A percentile compares a stretch with the other conserved stretches of the same genome.
Conservation (phyloP, 2,888 invertebrate genomes). For the Alloplasta piceator region DNA sequence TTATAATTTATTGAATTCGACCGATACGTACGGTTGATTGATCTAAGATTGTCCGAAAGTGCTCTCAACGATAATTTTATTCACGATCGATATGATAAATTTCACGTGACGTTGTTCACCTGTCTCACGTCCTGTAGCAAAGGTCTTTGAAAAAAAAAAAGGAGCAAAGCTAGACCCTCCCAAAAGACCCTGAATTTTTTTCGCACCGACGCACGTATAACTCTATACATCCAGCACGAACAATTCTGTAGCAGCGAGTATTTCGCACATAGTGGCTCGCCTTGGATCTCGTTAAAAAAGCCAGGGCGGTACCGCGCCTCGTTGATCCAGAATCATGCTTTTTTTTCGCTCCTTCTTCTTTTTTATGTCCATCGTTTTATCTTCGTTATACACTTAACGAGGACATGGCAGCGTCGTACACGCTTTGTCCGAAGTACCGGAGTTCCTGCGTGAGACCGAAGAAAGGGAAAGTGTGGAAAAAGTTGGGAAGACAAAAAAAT, state of each 20-base stretch:
- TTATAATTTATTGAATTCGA: conserved; percentile 6
- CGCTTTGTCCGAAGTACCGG: conserved; percentile 23
- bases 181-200: background rate
- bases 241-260: conserved; percentile 34
- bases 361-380: conserved; percentile 25
- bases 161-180: background rate
- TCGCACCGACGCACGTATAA: background rate
- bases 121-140: too few species aligned
- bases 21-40: background rate
- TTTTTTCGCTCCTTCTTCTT: conserved; percentile 29
- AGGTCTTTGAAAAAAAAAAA: too few species aligned
- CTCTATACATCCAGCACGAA: conserved; percentile 13
- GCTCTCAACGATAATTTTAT: background rate
- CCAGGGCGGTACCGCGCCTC: conserved; percentile 44
- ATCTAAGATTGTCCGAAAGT: background rate
- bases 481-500: conserved; percentile 2
- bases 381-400: conserved; percentile 31
- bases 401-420: conserved; percentile 38
- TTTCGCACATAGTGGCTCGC: conserved; percentile 44
- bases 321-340: conserved; percentile 50
- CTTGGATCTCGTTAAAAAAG: conserved; percentile 53
- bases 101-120: background rate
- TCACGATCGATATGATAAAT: background rate
- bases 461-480: conserved; percentile 13
- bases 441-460: conserved; percentile 28